Base-by-base conservation (phyloP, 35 echinoderm and acorn worm species). In the Eucidaris tribuloides region DNA sequence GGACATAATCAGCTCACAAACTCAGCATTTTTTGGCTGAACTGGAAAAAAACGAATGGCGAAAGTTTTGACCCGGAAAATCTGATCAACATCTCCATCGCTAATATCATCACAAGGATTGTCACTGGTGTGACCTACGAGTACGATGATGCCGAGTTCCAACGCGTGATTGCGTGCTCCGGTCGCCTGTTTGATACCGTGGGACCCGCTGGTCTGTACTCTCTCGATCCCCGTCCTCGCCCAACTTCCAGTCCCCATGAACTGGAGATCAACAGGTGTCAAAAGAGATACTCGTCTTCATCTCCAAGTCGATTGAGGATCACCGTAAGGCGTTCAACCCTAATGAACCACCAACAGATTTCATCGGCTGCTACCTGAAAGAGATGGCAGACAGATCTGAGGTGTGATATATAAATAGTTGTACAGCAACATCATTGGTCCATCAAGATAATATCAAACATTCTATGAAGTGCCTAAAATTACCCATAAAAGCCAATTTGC, bases 341-440 rank as follows among this genome's bases (percentile, higher is more conserved):
- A 30, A 82, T 42, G 80, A 39, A 4, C 80, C 40, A 74, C 11
- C 68, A 4, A 74, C 68, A 24, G 68, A 74, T n/a, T 74, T 74
- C 34, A 74, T 74, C 9, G 15, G 35, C 2, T 74, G 68, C 68
- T 74, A 74, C 41, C 37, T 74, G 35, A 74, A 41, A 74, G 68
- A 74, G n/a, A 74, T 74, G 37, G 68, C 68, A 7, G n/a, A 44
- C 3, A 74, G 36, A n/a, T 74, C 68, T 19, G 41, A 44, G 68
- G n/a, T n/a, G n/a, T n/a, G n/a, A n/a, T n/a, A n/a, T n/a, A n/a
- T n/a, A n/a, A n/a, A n/a, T n/a, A n/a, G n/a, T n/a, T n/a, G n/a
- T n/a, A n/a, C n/a, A n/a, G n/a, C n/a, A n/a, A n/a, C n/a, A n/a
- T n/a, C n/a, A n/a, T n/a, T n/a, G n/a, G n/a, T n/a, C n/a, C n/a